These are phyloP conservation scores for Haplochromis burtoni DNA, from an alignment of 2,113 vertebrate genomes.

Conservation along the genomic window DNA sequence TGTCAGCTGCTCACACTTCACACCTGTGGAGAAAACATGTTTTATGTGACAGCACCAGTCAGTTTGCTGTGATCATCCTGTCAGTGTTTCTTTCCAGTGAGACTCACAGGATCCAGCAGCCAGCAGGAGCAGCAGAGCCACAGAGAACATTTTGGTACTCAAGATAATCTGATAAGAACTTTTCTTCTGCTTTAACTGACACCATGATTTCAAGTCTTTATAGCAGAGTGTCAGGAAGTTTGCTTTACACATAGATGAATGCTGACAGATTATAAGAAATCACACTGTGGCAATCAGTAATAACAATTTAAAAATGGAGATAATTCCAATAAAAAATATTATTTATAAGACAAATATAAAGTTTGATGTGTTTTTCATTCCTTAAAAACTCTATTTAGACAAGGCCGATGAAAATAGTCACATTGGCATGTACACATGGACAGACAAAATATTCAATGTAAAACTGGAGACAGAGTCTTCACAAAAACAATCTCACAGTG, in stretches of 20 bases:
- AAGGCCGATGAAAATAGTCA: background rate
- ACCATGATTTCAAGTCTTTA: too few relatives aligned
- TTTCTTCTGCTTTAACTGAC: rapidly evolving
- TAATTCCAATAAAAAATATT: background rate
- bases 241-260: too few relatives aligned
- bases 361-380: background rate
- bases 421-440: rapidly evolving
- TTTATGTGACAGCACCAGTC: rapidly evolving
- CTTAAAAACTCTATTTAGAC: background rate
- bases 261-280: background rate
- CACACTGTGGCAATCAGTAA: background rate
- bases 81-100: rapidly evolving
- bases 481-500: background rate
- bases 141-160: rapidly evolving
- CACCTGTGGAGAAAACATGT: too few relatives aligned
- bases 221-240: too few relatives aligned
- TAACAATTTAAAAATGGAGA: background rate
- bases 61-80: rapidly evolving
- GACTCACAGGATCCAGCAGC: background rate
- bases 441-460: background rate
- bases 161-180: background rate
- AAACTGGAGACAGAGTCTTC: background rate
- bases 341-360: rapidly evolving
- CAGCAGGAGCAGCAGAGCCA: background rate
- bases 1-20: rapidly evolving